Percentiles rank a stretch among this genome's conserved stretches.
Evolutionary conservation across 2,113 vertebrate species (phyloP).

Genomic region (Enhydra lutris): DNA sequence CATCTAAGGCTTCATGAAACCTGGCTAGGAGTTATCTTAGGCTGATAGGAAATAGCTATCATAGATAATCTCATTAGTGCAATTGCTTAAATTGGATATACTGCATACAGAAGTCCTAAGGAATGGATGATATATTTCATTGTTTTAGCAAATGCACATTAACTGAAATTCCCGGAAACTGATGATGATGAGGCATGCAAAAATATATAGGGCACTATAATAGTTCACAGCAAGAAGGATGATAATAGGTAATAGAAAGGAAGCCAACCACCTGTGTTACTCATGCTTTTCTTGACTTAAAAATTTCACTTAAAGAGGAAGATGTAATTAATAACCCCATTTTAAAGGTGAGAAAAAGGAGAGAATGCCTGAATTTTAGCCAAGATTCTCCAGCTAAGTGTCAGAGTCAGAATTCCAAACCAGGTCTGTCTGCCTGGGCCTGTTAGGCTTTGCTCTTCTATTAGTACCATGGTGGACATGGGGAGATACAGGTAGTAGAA

Average conservation of each 20-base stretch:
- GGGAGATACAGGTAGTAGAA: rapidly evolving
- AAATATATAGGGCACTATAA: background rate
- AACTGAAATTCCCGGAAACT: background rate
- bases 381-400: background rate
- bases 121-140: background rate
- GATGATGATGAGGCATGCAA: background rate
- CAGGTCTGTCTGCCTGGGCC: rapidly evolving
- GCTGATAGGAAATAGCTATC: background rate
- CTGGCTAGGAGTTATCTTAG: background rate
- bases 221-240: background rate
- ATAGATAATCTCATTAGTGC: background rate
- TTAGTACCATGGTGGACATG: rapidly evolving
- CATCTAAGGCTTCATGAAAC: background rate
- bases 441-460: background rate
- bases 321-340: background rate
- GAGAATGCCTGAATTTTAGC: background rate
- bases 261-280: too few species aligned
- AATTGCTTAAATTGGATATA: background rate
- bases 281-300: background rate
- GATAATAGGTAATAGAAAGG: background rate
- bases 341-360: background rate
- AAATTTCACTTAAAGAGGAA: background rate
- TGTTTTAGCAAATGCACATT: background rate
- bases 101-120: background rate
- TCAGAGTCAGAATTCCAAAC: background rate